Evolutionary conservation across 2,113 vertebrate species (phyloP).

Genomic region (Vulpes lagopus): DNA sequence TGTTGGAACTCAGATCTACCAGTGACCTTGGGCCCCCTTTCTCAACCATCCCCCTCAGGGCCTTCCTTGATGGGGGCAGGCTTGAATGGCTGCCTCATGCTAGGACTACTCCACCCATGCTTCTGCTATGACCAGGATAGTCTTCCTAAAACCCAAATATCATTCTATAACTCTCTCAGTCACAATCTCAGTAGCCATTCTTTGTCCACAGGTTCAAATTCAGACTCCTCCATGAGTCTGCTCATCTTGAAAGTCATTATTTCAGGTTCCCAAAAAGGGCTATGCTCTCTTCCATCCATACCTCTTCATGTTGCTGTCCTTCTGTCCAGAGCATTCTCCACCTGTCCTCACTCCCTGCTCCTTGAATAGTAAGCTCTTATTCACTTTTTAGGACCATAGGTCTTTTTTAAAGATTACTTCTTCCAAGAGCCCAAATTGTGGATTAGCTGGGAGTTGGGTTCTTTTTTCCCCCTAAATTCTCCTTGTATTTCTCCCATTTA

Average conservation of each 20-base stretch:
- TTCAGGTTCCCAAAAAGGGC: not conserved
- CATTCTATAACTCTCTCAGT: not conserved
- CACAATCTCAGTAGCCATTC: not conserved
- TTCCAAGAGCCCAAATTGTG: not conserved
- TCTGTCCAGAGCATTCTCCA: not conserved
- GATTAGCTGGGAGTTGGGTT: not conserved
- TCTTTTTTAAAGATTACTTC: not conserved
- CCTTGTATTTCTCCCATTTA: not conserved
- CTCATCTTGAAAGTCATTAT: not conserved
- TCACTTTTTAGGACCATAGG: not conserved
- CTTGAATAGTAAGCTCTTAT: not conserved
- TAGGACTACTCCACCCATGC: not conserved
- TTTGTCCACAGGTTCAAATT: not conserved
- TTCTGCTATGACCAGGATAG: not conserved
- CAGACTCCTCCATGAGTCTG: not conserved
- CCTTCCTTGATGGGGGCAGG: not conserved
- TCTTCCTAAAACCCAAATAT: conserved; percentile 10
- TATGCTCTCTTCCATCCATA: not conserved
- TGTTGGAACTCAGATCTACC: not conserved
- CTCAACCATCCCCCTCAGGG: not conserved
- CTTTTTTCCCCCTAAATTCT: not conserved
- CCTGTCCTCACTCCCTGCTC: not conserved
- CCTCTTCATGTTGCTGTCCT: not conserved
- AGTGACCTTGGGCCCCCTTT: not conserved
- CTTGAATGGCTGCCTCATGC: not conserved